Percentiles rank a stretch among this genome's conserved stretches.
phyloP scores from a whole-genome alignment of 1,140 invertebrate species.

The Babylonia areolata region DNA sequence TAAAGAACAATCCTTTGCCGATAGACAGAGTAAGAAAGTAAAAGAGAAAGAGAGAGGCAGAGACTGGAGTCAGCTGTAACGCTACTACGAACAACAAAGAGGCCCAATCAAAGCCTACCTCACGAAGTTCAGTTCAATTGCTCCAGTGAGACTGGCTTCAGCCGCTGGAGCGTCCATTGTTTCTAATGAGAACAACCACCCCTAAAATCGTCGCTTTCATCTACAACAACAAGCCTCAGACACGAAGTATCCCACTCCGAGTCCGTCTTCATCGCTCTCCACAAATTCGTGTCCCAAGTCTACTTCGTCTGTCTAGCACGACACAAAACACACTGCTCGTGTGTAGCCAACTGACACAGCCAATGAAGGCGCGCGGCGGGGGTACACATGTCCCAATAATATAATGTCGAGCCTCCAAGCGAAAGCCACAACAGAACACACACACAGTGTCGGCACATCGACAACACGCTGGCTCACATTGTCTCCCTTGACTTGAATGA shows the following conservation, averaged over 20 bases:
- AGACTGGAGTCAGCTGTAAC: background rate
- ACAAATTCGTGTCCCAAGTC: background rate
- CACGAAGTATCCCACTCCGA: background rate
- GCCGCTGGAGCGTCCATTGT: slow-evolving; percentile 41
- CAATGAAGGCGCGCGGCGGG: slow-evolving; percentile 7
- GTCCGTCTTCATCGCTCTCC: slow-evolving; percentile 20
- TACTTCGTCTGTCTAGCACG: slow-evolving; percentile 8
- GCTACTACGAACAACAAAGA: slow-evolving; percentile 5
- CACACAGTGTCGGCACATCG: slow-evolving; percentile 20
- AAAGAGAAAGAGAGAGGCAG: background rate
- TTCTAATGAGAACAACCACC: slow-evolving; percentile 12
- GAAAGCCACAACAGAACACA: slow-evolving; percentile 36
- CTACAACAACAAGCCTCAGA: background rate
- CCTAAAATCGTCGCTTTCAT: background rate
- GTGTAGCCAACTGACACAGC: slow-evolving; percentile 28
- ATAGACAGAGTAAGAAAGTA: slow-evolving; percentile 10
- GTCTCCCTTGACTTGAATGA: slow-evolving; percentile 28
- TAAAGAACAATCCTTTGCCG: too few relatives aligned
- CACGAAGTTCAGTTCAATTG: slow-evolving; percentile 42
- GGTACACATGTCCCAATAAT: slow-evolving; percentile 1
- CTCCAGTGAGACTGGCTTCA: slow-evolving; percentile 38
- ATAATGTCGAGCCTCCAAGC: background rate
- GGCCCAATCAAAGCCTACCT: slow-evolving; percentile 29
- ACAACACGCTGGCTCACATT: slow-evolving; percentile 34
- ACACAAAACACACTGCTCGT: slow-evolving; percentile 19